Base-by-base conservation (phyloP, 2,888 invertebrate genomes). In the Nudaria mundana region DNA sequence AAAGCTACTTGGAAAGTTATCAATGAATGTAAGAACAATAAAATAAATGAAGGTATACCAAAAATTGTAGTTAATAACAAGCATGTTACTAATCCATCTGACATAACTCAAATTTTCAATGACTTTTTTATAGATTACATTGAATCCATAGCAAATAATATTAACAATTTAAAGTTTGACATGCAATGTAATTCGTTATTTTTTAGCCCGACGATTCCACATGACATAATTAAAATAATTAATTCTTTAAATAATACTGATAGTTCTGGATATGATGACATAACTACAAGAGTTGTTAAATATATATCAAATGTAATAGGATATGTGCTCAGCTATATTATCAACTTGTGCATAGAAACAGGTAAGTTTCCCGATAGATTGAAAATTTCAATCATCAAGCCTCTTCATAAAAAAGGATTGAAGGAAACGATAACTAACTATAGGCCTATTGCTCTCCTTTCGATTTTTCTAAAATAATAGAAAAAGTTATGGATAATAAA, bases 1-100 rank as follows among this genome's bases (percentile, higher is more conserved):
- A 39, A 36, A 24, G 31, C 39, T 7, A 39, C 36, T 1, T 44
- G 44, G 40, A 30, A 36, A 22, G 6, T 40, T 12, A 40, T 31
- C 5, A 40, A 40, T 13, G 36, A 8, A 18, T 25, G n/a, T 7
- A 35, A 40, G 28, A n/a, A 24, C 15, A 13, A 20, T n/a, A 8
- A 26, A 26, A 29, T 24, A 11, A 11, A 10, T 3, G 41, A 41
- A 24, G 10, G 13, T 7, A 3, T 41, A 14, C 10, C 7, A 0
- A 8, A 24, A 24, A 6, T 41, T 5, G 5, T 6, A 18, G 13
- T 13, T 10, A 1, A 26, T 14, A 20, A 23, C 11, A 28, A 31
- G 3, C 1, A 10, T 6, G n/a, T 28, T 5, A 11, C 2, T 3
- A 15, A 35, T 24, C 24, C 24, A 3, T 13, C 11, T 13, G 22